These are phyloP conservation scores for Rhynchophorus ferrugineus DNA, from an alignment of 1,140 invertebrate species.

Conservation along the genomic window DNA sequence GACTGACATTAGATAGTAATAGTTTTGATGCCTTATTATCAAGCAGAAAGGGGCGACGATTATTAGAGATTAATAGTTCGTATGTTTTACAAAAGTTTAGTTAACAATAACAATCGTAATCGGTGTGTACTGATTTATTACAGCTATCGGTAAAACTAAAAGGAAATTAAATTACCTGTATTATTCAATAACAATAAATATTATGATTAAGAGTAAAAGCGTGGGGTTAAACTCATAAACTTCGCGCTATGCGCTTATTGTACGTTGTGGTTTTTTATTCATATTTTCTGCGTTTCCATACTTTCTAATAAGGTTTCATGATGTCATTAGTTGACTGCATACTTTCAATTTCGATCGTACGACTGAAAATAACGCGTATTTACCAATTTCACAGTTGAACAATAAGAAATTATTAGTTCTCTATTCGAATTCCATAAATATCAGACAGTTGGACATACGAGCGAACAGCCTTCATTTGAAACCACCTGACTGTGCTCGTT, in stretches of 20 bases:
- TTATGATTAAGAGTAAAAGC: conserved; percentile 13
- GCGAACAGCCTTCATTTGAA: too few relatives aligned
- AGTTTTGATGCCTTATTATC: conserved; percentile 10
- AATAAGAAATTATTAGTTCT: not conserved
- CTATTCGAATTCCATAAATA: too few relatives aligned
- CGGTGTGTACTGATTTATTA: not conserved
- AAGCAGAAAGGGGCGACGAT: not conserved
- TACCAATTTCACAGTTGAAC: not conserved
- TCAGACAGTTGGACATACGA: too few relatives aligned
- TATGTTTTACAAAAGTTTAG: not conserved
- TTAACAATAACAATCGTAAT: not conserved
- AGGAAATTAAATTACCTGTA: conserved; percentile 18
- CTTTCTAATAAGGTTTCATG: conserved; percentile 20
- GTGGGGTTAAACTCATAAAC: conserved; percentile 13
- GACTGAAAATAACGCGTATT: not conserved
- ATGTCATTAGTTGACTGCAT: conserved; percentile 2
- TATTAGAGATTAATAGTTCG: not conserved
- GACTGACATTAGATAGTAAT: conserved; percentile 15
- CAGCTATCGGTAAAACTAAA: conserved; percentile 7
- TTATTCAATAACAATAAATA: conserved; percentile 21
- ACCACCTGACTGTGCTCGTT: too few relatives aligned
- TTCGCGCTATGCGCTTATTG: conserved; percentile 5
- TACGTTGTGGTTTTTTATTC: conserved; percentile 4
- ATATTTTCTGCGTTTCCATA: conserved; percentile 13
- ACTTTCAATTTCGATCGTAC: conserved; percentile 14